Conservation (phyloP, 2,113 vertebrate species). For the Puntigrus tetrazona region DNA sequence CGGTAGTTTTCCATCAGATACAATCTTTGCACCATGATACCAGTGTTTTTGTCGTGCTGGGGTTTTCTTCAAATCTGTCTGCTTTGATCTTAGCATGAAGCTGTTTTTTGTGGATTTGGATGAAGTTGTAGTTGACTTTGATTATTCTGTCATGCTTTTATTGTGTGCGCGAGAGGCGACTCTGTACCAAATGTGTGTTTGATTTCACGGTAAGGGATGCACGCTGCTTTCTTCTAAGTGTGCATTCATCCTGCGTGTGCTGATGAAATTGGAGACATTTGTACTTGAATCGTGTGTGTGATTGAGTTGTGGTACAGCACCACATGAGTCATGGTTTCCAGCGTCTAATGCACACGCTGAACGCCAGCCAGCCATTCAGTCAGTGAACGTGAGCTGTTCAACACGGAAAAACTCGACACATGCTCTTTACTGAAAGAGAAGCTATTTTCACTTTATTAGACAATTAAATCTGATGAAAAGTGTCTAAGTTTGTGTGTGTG, state of each 20-base stretch:
- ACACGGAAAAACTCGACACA: background rate
- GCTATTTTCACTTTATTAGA: conserved; percentile 13
- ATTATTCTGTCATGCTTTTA: background rate
- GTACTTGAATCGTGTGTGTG: background rate
- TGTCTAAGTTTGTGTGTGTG: background rate
- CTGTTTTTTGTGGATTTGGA: background rate
- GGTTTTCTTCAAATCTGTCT: background rate
- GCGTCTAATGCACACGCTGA: conserved; percentile 1
- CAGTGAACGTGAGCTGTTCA: conserved; percentile 7
- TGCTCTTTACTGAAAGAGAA: background rate
- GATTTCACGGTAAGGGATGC: background rate
- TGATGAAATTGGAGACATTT: conserved; percentile 20
- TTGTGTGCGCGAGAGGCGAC: background rate
- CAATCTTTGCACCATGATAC: background rate
- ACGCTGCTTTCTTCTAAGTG: background rate
- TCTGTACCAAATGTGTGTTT: conserved; percentile 1
- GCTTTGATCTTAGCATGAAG: background rate
- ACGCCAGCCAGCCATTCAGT: conserved; percentile 14
- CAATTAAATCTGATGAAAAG: background rate
- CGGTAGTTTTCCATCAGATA: background rate
- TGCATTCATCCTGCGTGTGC: background rate
- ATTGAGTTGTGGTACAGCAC: conserved; percentile 16
- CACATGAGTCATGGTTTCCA: conserved; percentile 35
- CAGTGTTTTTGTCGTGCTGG: background rate
- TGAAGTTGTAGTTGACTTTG: background rate